phyloP scores from a whole-genome alignment of 2,113 vertebrate species.

The Opisthocomus hoazin region DNA sequence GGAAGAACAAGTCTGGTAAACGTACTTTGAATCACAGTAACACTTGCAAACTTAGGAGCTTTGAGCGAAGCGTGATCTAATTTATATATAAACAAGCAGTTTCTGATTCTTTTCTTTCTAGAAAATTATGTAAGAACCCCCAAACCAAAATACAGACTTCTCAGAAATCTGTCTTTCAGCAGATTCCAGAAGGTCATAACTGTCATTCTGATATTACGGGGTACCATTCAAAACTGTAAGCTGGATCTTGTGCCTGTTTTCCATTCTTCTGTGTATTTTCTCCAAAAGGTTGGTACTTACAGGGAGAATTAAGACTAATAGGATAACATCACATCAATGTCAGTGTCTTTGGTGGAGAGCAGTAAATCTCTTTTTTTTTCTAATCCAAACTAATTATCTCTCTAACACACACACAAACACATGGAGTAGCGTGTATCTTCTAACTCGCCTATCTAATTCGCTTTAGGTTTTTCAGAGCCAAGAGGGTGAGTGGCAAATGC shows the following conservation, averaged over 20 bases:
- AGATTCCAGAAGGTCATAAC: neutral
- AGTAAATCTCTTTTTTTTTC: neutral
- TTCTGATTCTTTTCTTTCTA: neutral
- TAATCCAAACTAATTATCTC: neutral
- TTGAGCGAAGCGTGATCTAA: neutral
- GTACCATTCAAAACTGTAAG: neutral
- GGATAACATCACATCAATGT: neutral
- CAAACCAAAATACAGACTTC: neutral
- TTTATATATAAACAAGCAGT: neutral
- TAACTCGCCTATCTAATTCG: neutral
- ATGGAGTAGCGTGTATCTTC: neutral
- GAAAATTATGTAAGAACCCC: neutral
- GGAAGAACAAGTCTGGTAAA: neutral
- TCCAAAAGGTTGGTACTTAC: neutral
- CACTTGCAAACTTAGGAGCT: neutral
- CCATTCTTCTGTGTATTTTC: neutral
- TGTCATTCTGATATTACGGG: neutral
- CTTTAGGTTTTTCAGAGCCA: neutral
- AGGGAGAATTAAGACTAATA: neutral
- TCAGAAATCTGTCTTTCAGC: neutral
- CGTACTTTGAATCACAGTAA: neutral
- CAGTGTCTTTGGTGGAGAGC: neutral
- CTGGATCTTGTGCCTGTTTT: neutral
- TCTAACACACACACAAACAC: neutral
- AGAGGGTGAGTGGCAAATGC: neutral